Base-by-base conservation (phyloP, 2,113 vertebrate genomes). In the Silurus asotus region DNA sequence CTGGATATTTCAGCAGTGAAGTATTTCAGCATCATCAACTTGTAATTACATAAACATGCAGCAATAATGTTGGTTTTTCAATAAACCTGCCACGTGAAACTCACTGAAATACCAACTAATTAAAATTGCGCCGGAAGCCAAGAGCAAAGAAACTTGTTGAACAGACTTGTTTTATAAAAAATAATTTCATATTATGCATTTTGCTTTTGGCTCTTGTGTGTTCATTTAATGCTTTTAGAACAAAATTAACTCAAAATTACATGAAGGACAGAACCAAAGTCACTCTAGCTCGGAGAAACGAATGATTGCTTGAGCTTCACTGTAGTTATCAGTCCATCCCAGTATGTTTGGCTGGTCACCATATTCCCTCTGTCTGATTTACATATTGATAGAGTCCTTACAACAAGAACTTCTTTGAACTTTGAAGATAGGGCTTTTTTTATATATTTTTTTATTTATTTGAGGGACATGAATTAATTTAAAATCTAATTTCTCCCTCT, bases 321-420 rank as follows among this genome's bases (percentile, higher is more conserved):
- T 77, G 80, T 58, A 86, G 81, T 81, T 83, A 86, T 81, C 84
- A 70, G 81, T 25, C 49, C 55, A 65, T 84, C 37, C 62, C 72
- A 72, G 65, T 75, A 74, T 85, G 76, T 88, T 86, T 80, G 67
- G 61, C 58, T 56, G 86, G 84, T 86, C 25, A 67, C 61, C 61
- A 62, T 45, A 49, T 81, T 76, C 49, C 65, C 65, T 64, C 62
- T 20, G 20, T 84, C 80, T 81, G 88, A 89, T 91, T 91, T 89
- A 87, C 88, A 91, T 91, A 87, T 87, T 90, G 87, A 90, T 91
- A 83, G 87, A 91, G 84, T 89, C 67, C 79, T 67, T 53, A 65
- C 59, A 67, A 83, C 74, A 61, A 80, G 86, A 82, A 87, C 84
- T 90, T 86, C 84, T 89, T 88, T 87, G 84, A 88, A 87, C 86